Conservation (phyloP, 2,113 vertebrate genomes). For the Cebus imitator region DNA sequence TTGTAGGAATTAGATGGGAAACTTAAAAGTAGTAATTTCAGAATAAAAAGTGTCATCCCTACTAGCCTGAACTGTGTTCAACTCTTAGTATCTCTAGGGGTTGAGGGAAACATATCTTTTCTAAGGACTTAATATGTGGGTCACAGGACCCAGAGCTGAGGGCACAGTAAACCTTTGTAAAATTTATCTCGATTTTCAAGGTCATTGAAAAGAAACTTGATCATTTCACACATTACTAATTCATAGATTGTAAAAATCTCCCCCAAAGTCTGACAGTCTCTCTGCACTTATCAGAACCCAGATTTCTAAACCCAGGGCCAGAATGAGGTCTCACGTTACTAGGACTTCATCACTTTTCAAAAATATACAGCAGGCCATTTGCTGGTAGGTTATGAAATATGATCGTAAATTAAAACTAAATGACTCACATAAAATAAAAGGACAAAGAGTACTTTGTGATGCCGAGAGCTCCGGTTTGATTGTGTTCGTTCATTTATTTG, state of each 20-base stretch:
- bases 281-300: conserved; percentile 37
- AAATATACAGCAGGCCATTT: conserved; percentile 54
- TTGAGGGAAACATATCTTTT: background rate
- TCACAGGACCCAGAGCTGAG: background rate
- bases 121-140: background rate
- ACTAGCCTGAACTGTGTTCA: background rate
- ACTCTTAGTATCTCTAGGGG: background rate
- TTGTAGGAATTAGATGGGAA: background rate
- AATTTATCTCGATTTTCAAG: background rate
- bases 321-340: conserved; percentile 51
- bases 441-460: conserved; percentile 70
- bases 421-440: conserved; percentile 60
- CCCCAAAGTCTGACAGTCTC: conserved; percentile 45
- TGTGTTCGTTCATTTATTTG: conserved; percentile 58
- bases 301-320: conserved; percentile 59
- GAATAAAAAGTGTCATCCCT: background rate
- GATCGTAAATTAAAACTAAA: conserved; percentile 67
- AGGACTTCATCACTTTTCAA: conserved; percentile 58
- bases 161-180: background rate
- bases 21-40: background rate
- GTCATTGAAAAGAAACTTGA: background rate
- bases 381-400: conserved; percentile 69
- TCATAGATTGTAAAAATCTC: conserved; percentile 47
- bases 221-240: background rate
- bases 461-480: background rate